These are phyloP conservation scores for Tromatobia lineatoria DNA, from an alignment of 2,888 invertebrate genomes.

Conservation along the genomic window DNA sequence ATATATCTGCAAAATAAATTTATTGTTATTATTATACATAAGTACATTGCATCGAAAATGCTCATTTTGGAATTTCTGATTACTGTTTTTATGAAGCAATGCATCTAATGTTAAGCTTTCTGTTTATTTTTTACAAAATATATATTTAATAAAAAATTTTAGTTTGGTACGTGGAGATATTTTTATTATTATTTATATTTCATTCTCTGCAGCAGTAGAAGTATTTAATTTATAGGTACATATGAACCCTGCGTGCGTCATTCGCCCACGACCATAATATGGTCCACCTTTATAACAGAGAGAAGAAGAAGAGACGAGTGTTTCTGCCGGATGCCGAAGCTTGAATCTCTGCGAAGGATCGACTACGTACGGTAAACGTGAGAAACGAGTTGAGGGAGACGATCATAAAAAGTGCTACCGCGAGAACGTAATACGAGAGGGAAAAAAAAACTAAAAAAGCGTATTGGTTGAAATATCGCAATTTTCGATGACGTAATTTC, in stretches of 20 bases:
- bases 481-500: constrained; percentile 40
- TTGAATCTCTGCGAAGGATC: background rate
- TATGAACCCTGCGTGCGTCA: constrained; percentile 32
- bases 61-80: too few relatives aligned
- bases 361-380: too few relatives aligned
- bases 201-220: background rate
- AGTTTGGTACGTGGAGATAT: too few relatives aligned
- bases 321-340: constrained; percentile 2
- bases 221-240: constrained; percentile 21
- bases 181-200: background rate
- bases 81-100: too few relatives aligned
- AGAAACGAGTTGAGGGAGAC: background rate
- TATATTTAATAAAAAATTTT: background rate
- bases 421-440: background rate
- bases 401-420: background rate
- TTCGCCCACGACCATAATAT: constrained; percentile 35
- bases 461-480: constrained; percentile 41
- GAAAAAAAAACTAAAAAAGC: background rate
- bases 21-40: too few relatives aligned
- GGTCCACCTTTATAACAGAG: constrained; percentile 40
- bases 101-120: too few relatives aligned
- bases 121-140: too few relatives aligned
- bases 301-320: constrained; percentile 7
- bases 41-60: too few relatives aligned
- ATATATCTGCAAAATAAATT: too few relatives aligned